Conservation (phyloP, 1,140 invertebrate species). For the Trachymyrmex septentrionalis region DNA sequence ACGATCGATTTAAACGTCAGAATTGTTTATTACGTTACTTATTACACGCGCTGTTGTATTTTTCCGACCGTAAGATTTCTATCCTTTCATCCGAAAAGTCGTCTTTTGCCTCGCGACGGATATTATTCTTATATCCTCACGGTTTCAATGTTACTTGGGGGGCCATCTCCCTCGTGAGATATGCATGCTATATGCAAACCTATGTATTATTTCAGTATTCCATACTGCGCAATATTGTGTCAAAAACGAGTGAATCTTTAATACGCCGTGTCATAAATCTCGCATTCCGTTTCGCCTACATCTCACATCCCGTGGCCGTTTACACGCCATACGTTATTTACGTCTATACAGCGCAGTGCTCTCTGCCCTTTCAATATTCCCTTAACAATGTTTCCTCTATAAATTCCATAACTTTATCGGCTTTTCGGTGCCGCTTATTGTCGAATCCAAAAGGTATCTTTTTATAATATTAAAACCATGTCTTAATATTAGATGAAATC, state of each 20-base stretch:
- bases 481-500: neutral
- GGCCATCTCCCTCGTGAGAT: slow-evolving; percentile 18
- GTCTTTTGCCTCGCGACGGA: slow-evolving; percentile 13
- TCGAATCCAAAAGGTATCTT: neutral
- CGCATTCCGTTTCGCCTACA: slow-evolving; percentile 48
- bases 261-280: slow-evolving; percentile 48
- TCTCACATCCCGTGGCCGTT: slow-evolving; percentile 41
- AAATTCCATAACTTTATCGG: slow-evolving; percentile 31
- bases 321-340: slow-evolving; percentile 64
- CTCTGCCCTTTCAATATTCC: slow-evolving; percentile 41
- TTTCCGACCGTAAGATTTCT: slow-evolving; percentile 24
- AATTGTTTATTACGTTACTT: slow-evolving; percentile 38
- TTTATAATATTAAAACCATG: neutral
- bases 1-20: neutral
- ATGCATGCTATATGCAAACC: slow-evolving; percentile 57
- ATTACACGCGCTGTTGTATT: slow-evolving; percentile 1
- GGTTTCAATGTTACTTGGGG: slow-evolving; percentile 55
- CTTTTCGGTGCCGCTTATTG: neutral
- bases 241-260: slow-evolving; percentile 70
- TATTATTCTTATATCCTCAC: slow-evolving; percentile 60
- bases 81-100: slow-evolving; percentile 15
- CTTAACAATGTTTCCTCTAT: slow-evolving; percentile 39
- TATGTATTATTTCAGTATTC: slow-evolving; percentile 62
- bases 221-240: slow-evolving; percentile 52
- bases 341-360: slow-evolving; percentile 9